These are phyloP conservation scores for Steromphala cineraria DNA, from an alignment of 2,888 invertebrate genomes.

Conservation along the genomic window DNA sequence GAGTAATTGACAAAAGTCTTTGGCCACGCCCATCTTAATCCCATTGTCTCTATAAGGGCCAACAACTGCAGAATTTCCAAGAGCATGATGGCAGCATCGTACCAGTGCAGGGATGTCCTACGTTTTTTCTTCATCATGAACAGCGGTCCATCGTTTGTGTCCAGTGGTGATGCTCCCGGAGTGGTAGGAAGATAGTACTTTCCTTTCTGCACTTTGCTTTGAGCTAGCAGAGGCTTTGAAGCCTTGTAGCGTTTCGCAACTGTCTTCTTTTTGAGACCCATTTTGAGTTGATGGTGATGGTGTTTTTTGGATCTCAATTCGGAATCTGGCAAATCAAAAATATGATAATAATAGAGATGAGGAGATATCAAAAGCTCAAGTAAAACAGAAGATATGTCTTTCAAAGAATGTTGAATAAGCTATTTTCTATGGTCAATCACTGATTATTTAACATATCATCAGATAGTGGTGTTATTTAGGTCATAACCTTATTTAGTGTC, in stretches of 20 bases:
- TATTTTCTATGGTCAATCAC: background rate
- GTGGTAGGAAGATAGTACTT: slow-evolving; percentile 15
- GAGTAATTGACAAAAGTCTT: slow-evolving; percentile 54
- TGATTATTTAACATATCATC: background rate
- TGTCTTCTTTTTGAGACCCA: background rate
- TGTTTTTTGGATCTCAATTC: background rate
- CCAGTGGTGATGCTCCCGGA: slow-evolving; percentile 1
- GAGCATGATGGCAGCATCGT: slow-evolving; percentile 57
- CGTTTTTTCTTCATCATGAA: slow-evolving; percentile 46
- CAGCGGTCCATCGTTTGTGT: slow-evolving; percentile 4
- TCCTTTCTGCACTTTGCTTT: background rate
- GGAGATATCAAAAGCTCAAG: too few relatives aligned
- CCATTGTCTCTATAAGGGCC: slow-evolving; percentile 66
- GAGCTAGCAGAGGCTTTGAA: slow-evolving; percentile 28
- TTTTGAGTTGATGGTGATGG: background rate
- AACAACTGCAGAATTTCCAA: slow-evolving; percentile 67
- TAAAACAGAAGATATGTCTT: too few relatives aligned
- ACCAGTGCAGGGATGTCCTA: slow-evolving; percentile 59
- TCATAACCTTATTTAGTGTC: too few relatives aligned
- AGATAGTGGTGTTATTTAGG: too few relatives aligned
- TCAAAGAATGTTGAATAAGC: too few relatives aligned
- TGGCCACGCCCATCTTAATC: slow-evolving; percentile 70
- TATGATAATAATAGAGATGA: background rate
- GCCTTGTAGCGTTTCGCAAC: background rate
- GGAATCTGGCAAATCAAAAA: background rate